These are phyloP conservation scores for Cephus spinipes DNA, from an alignment of 2,888 invertebrate genomes.

Conservation along the genomic window DNA sequence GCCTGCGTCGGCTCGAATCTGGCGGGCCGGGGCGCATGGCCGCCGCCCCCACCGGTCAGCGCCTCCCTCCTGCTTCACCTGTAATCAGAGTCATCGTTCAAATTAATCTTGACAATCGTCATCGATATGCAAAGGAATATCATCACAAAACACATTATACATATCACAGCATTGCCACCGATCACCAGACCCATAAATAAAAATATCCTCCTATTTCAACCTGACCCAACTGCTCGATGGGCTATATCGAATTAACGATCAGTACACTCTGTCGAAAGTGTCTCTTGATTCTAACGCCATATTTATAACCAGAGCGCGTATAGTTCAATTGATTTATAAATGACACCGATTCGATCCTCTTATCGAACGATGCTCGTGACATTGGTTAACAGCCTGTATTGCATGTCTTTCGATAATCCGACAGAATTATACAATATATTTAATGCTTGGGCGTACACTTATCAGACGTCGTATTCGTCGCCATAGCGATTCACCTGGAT, in stretches of 20 bases:
- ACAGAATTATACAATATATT: background rate
- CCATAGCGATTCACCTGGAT: background rate
- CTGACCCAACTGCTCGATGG: background rate
- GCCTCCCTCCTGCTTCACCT: conserved; percentile 65
- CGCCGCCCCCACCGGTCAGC: conserved; percentile 69
- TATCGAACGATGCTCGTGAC: background rate
- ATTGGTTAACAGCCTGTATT: background rate
- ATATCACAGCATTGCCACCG: background rate
- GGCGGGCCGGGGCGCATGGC: conserved; percentile 74
- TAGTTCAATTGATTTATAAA: background rate
- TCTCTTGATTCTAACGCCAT: background rate
- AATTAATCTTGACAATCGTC: background rate
- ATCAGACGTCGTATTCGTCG: background rate
- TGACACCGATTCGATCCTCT: background rate
- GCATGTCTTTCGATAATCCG: background rate
- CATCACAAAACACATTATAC: background rate
- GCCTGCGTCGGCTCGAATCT: conserved; percentile 68
- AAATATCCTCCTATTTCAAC: background rate
- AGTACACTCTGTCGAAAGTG: background rate
- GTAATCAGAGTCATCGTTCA: conserved; percentile 6
- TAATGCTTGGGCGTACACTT: background rate
- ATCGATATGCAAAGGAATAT: background rate
- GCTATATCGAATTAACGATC: background rate
- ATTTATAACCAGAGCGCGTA: background rate
- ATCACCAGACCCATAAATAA: no score